Evolutionary conservation across 2,888 invertebrate species (phyloP).

Genomic region (Hirudinaria manillensis): DNA sequence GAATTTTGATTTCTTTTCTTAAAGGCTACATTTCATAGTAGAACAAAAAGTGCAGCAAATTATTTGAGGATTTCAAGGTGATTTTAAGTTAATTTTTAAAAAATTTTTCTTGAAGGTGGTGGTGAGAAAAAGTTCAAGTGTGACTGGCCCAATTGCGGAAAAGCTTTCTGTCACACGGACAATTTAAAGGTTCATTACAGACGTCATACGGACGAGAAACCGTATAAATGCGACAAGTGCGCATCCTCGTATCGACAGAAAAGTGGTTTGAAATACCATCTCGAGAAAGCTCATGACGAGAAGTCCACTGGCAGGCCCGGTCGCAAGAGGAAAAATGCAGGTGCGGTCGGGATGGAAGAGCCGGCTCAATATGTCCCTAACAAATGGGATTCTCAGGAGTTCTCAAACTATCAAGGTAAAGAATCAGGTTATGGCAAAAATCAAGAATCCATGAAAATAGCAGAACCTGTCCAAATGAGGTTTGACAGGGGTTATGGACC

Average conservation of each 20-base stretch:
- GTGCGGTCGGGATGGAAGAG: conserved; percentile 12
- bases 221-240: conserved; percentile 50
- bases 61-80: not conserved
- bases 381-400: conserved; percentile 6
- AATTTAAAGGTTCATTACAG: conserved; percentile 44
- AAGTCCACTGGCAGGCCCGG: conserved; percentile 33
- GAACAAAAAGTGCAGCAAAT: too few relatives aligned
- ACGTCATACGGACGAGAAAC: conserved; percentile 50
- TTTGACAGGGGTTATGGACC: not conserved
- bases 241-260: conserved; percentile 51
- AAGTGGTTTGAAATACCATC: conserved; percentile 50
- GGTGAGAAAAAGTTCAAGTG: conserved; percentile 51
- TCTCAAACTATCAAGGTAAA: not conserved
- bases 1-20: conserved; percentile 24
- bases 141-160: conserved; percentile 48
- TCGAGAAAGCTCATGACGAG: conserved; percentile 38
- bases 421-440: conserved; percentile 3
- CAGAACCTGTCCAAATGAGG: not conserved
- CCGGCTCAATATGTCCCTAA: not conserved
- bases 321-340: conserved; percentile 29
- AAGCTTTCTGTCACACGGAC: conserved; percentile 51
- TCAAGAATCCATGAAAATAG: not conserved
- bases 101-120: conserved; percentile 35
- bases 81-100: not conserved
- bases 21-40: not conserved